Base-by-base conservation (phyloP, 2,888 invertebrate genomes). In the Cheilosia pagana region DNA sequence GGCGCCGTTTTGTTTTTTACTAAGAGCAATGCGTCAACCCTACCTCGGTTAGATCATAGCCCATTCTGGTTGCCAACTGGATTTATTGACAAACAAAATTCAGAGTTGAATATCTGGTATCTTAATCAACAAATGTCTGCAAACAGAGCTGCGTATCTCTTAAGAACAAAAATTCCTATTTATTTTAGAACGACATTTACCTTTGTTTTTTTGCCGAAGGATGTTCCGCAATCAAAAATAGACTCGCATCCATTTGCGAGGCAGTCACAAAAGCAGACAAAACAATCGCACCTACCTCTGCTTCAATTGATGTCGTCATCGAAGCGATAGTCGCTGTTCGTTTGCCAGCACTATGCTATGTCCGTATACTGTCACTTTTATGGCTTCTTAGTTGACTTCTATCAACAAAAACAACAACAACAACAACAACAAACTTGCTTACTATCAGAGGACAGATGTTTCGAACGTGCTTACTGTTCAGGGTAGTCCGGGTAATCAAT, bases 211-310 rank as follows among this genome's bases (percentile, higher is more conserved):
- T 48, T 74, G 25, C 39, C 28, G 76, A 76, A 75, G 76, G 81
- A 76, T 70, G 50, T 81, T 76, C 76, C 81, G 81, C 28, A 59
- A 59, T 39, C 71, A 63, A 39, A 76, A 76, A 70, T 71, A 76
- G 81, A 76, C 45, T 52, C 14, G 39, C 57, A 71, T 57, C 71
- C 65, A 76, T 71, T 43, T 23, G 10, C 43, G 52, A 59, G 23
- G 8, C 50, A 75, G 31, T 23, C 35, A 76, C 70, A 70, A 76
- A 70, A 60, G 57, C 45, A 50, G 35, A 57, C 59, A 59, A 71
- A 76, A 70, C 57, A 59, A 71, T 70, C 52, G 12, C 68, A 70
- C 50, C 52, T 67, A 50, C 31, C 16, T 50, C 12, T 59, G 16
- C n/a, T 21, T 23, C 25, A 23, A 31, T 41, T 50, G 62, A 81